Base-by-base conservation (phyloP, 2,888 invertebrate species). In the Drosophila peninsularis region DNA sequence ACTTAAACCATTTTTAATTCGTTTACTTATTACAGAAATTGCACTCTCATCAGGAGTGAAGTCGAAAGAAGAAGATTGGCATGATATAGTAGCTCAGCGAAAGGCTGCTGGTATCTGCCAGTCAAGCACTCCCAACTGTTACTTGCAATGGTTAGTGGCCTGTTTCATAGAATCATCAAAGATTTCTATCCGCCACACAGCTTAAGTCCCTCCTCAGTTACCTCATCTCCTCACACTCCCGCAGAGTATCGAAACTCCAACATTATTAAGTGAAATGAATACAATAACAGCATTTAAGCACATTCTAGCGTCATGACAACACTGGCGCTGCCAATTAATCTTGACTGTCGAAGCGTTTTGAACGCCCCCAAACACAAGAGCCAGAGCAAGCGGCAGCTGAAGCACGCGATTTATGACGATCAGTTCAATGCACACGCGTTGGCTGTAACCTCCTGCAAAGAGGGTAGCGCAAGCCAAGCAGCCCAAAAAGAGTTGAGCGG, bases 391-490 rank as follows among this genome's bases (percentile, higher is more conserved):
- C 11, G 37, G 52, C 55, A 55, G 42, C 32, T 44, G 57, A 58
- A 62, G 53, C 68, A 32, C 13, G 63, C 86, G 70, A 83, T 85
- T 80, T 80, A 88, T 82, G 82, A 80, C 60, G 86, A 80, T 66
- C 86, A 71, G 88, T 82, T 85, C 77, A 85, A 56, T 80, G 85
- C 75, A 84, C 72, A 84, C 70, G 85, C 76, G 58, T 66, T 66
- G 32, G 14, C 45, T 42, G 44, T 70, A 75, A 81, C 87, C 81
- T 82, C 86, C 88, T 88, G 88, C 85, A 72, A 67, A 65, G 88
- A 66, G 53, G 52, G 56, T 14, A 36, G 27, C 39, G 27, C 75
- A 66, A 65, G 64, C 56, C 74, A 49, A 45, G 50, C 53, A 50
- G 50, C 45, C 36, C 41, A 36, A 49, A 56, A 74, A 64, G 60